A percentile compares a stretch with the other conserved stretches of the same genome.
These are phyloP conservation scores for Opisthograptis luteolata DNA, from an alignment of 2,888 invertebrate genomes.

Conservation along the genomic window DNA sequence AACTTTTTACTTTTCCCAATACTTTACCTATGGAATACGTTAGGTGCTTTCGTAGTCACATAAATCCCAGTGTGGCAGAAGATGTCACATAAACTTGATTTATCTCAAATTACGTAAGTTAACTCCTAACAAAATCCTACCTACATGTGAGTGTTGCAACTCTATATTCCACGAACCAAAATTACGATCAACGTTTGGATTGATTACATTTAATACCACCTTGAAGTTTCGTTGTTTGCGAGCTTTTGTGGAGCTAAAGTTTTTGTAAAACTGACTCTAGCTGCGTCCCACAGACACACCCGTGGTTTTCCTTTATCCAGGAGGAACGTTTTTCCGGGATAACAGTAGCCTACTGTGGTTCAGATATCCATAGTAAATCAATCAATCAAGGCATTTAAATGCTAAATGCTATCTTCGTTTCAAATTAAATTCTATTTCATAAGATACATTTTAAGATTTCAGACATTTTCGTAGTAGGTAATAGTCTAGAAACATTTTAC, in stretches of 20 bases:
- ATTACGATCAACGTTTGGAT: constrained; percentile 22
- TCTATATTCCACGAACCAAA: constrained; percentile 38
- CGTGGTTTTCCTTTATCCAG: too few species aligned
- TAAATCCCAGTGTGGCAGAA: constrained; percentile 75
- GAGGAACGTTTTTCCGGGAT: too few species aligned
- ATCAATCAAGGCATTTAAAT: too few species aligned
- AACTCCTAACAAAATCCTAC: constrained; percentile 71
- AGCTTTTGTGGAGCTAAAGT: not conserved
- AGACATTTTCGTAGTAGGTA: too few species aligned
- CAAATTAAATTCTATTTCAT: too few species aligned
- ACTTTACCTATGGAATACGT: constrained; percentile 59
- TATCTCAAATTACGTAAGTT: constrained; percentile 73
- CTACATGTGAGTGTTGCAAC: constrained; percentile 51
- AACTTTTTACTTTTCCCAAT: constrained; percentile 47
- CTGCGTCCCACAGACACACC: too few species aligned
- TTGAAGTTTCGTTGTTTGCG: not conserved
- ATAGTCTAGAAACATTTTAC: too few species aligned
- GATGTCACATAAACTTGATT: constrained; percentile 82
- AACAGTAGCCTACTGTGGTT: too few species aligned
- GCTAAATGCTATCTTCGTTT: too few species aligned
- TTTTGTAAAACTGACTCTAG: too few species aligned
- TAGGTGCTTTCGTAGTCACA: constrained; percentile 65
- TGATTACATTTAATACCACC: constrained; percentile 16
- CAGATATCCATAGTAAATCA: too few species aligned
- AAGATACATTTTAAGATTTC: too few species aligned